Evolutionary conservation across 1,140 invertebrate genomes (phyloP).

Genomic region (Orchestia grillus): DNA sequence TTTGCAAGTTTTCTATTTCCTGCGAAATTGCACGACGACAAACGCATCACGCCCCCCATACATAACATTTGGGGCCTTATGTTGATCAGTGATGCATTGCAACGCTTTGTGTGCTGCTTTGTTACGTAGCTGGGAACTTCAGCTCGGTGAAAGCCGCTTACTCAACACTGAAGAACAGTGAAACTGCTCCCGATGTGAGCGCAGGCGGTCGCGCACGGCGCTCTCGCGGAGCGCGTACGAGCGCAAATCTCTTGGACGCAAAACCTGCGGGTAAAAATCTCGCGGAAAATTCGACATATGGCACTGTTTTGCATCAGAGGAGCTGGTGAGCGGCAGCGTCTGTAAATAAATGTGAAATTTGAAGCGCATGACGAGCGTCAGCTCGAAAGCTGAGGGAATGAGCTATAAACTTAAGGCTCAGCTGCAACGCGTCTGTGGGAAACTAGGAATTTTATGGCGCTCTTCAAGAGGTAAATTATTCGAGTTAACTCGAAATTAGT

Average conservation of each 20-base stretch:
- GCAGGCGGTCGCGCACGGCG: background rate
- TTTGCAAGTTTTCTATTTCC: background rate
- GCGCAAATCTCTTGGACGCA: background rate
- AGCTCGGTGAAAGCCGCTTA: slow-evolving; percentile 26
- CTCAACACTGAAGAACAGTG: background rate
- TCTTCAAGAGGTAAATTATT: background rate
- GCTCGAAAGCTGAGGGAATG: background rate
- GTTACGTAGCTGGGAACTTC: slow-evolving; percentile 27
- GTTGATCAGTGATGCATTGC: background rate
- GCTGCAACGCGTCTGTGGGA: background rate
- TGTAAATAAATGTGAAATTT: background rate
- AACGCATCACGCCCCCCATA: background rate
- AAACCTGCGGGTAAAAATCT: background rate
- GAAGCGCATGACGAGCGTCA: background rate
- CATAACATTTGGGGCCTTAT: background rate
- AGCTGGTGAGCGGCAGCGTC: background rate
- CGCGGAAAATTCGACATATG: slow-evolving; percentile 35
- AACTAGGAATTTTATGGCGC: background rate
- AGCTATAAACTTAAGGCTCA: background rate
- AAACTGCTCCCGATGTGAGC: background rate
- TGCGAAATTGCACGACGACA: background rate
- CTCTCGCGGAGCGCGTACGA: background rate
- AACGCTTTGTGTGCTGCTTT: background rate
- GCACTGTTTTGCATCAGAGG: slow-evolving; percentile 1
- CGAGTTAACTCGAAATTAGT: background rate